Base-by-base conservation (phyloP, 2,797 vertebrate genomes). In the Sebastes alutus region DNA sequence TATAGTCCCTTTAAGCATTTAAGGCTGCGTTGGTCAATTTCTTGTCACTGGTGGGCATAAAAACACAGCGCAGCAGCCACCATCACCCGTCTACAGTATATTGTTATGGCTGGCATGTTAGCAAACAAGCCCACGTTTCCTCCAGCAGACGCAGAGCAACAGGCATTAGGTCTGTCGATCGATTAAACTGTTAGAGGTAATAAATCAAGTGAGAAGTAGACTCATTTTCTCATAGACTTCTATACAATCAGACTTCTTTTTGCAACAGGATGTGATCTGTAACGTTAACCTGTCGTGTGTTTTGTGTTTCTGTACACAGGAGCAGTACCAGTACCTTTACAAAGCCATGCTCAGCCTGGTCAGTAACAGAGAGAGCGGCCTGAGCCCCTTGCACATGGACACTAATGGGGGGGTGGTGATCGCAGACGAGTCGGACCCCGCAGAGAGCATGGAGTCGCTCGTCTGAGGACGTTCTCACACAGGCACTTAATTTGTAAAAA, bases 301-400 rank as follows among this genome's bases (percentile, higher is more conserved):
- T 32, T 18, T 93, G 49, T 87, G 73, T 92, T 33, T 75, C 2
- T 84, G 67, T 81, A 5, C 75, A 35, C 95, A 99, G 99, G 98
- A 99, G 87, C 96, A 99, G 94, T 99, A 99, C 96, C 98, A 99
- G 95, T 99, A 99, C 95, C 97, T 99, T 94, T 99, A 99, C 89
- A 99, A 98, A 97, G 98, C 99, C 93, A 98, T 99, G 98, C 97
- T 99, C 92, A 99, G 97, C 95, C 95, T 99, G 95, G 95, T 99
- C 89, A 95, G 97, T 93, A 97, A 96, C 96, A 97, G 96, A 86
- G 98, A 99, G 88, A 97, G 96, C 52, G 96, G 96, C 93, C 96
- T 96, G 0, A 96, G 97, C 91, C 96, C 96, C 92, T 91, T 96
- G 96, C 96, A 96, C 85, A 94, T 97, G 95, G 98, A 99, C 96